These are phyloP conservation scores for Tachina grossa DNA, from an alignment of 2,888 invertebrate species.

Conservation along the genomic window DNA sequence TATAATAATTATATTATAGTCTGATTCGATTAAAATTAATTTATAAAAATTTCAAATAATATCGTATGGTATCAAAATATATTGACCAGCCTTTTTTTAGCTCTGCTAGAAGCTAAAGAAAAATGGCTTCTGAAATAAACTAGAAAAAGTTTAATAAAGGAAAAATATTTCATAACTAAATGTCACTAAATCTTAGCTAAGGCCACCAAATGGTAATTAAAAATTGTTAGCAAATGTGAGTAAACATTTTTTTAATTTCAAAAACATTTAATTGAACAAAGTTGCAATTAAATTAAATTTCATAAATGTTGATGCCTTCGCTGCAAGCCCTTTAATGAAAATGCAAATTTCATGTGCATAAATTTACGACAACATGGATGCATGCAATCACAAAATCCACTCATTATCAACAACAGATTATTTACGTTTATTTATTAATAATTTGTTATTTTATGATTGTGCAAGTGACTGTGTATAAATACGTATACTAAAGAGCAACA, in stretches of 20 bases:
- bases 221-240: background rate
- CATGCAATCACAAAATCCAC: conserved; percentile 56
- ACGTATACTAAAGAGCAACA: conserved; percentile 1
- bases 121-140: too few relatives aligned
- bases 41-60: too few relatives aligned
- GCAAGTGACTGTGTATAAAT: background rate
- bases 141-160: too few relatives aligned
- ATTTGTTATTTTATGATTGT: conserved; percentile 32
- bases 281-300: background rate
- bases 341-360: conserved; percentile 16
- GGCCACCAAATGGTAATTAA: too few relatives aligned
- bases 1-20: too few relatives aligned
- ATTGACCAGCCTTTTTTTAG: too few relatives aligned
- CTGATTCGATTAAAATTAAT: too few relatives aligned
- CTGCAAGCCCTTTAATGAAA: background rate
- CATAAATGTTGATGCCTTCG: background rate
- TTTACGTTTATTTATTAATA: conserved; percentile 57
- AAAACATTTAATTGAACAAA: background rate
- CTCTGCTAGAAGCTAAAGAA: too few relatives aligned
- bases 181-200: too few relatives aligned
- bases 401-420: conserved; percentile 64
- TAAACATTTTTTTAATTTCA: background rate
- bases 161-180: too few relatives aligned
- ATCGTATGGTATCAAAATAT: too few relatives aligned
- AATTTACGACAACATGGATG: conserved; percentile 3